These are phyloP conservation scores for Ectemnius lituratus DNA, from an alignment of 2,888 invertebrate genomes.

Conservation along the genomic window DNA sequence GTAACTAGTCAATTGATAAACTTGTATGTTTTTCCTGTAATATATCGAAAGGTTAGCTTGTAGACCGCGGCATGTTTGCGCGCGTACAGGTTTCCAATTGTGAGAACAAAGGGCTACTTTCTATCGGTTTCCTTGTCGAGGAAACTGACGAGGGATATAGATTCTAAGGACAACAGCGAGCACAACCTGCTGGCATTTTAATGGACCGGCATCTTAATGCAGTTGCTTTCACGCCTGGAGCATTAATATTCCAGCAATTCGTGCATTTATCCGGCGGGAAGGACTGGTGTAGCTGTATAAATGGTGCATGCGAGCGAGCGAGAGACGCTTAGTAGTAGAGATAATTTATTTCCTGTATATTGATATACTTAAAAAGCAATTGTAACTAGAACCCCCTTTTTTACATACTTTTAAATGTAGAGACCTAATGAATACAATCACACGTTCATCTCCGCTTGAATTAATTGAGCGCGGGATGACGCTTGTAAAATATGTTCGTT, in stretches of 20 bases:
- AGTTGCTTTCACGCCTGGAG: no score
- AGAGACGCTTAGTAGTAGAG: constrained; percentile 54
- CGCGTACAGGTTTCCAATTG: constrained; percentile 18
- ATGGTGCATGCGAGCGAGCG: constrained; percentile 44
- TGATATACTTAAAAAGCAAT: constrained; percentile 39
- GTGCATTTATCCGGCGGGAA: constrained; percentile 8
- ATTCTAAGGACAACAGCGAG: neutral
- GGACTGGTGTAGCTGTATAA: constrained; percentile 41
- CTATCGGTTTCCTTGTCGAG: no score
- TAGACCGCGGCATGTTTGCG: constrained; percentile 49
- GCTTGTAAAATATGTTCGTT: constrained; percentile 2
- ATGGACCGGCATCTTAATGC: neutral
- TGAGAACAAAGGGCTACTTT: no score
- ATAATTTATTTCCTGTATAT: constrained; percentile 68
- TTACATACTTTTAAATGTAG: constrained; percentile 25
- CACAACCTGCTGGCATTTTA: neutral
- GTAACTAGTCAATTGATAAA: constrained; percentile 72
- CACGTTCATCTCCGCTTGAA: constrained; percentile 1
- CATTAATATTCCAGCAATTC: no score
- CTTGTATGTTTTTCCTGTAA: constrained; percentile 59
- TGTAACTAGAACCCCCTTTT: constrained; percentile 14
- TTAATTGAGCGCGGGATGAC: neutral
- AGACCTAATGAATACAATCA: neutral
- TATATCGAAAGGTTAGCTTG: constrained; percentile 46
- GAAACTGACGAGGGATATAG: no score